These are phyloP conservation scores for Shargacucullia verbasci DNA, from an alignment of 2,888 invertebrate species.

Conservation along the genomic window DNA sequence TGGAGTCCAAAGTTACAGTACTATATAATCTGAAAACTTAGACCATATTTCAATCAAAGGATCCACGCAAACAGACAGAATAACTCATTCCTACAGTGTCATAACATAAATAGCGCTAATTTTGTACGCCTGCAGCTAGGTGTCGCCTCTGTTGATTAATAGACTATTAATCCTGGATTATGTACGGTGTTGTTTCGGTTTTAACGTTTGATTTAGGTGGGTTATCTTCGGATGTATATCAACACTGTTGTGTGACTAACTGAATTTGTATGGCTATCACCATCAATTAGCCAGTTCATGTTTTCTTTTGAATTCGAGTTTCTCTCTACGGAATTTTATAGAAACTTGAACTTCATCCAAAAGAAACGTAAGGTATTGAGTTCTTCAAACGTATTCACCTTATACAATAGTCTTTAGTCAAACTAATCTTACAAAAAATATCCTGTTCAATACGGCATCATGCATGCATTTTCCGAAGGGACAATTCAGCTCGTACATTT, in stretches of 20 bases:
- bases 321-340: too few relatives aligned
- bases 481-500: too few relatives aligned
- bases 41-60: background rate
- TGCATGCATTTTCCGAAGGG: too few relatives aligned
- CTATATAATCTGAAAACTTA: too few relatives aligned
- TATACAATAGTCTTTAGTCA: too few relatives aligned
- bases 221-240: conserved; percentile 46
- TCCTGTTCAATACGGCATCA: too few relatives aligned
- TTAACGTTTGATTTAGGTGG: conserved; percentile 60
- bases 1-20: too few relatives aligned
- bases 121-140: conserved; percentile 65
- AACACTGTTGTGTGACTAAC: conserved; percentile 38
- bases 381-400: too few relatives aligned
- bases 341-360: too few relatives aligned
- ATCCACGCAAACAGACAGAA: conserved; percentile 1
- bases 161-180: conserved; percentile 74
- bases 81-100: conserved; percentile 5
- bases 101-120: conserved; percentile 55
- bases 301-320: background rate
- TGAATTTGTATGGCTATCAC: conserved; percentile 22
- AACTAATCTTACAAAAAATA: too few relatives aligned
- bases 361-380: too few relatives aligned
- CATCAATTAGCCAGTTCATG: conserved; percentile 10
- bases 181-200: conserved; percentile 63
- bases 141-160: conserved; percentile 74